Base-by-base conservation (phyloP, 2,113 vertebrate genomes). In the Melanocharis versteri region DNA sequence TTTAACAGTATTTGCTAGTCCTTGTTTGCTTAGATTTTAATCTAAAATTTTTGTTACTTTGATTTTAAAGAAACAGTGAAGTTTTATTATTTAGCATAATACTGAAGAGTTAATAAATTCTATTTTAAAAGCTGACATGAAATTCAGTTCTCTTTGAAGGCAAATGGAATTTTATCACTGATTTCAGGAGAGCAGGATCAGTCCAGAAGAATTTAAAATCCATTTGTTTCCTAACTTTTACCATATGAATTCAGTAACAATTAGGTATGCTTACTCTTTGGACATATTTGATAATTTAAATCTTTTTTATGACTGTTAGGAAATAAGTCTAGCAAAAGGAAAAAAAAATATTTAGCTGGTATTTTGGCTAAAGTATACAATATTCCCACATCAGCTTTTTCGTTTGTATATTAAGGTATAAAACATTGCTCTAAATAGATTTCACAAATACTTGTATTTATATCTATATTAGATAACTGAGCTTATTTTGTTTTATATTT, bases 401-500 rank as follows among this genome's bases (percentile, higher is more conserved):
- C 2, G 1, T 89, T 40, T 88, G 4, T 71, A 72, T 87, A 44
- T 75, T 37, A 90, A 81, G 45, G 54, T 70, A 86, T 71, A 65
- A 93, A 87, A n/a, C 30, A 66, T 42, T 75, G 18, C n/a, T 90
- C 60, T 89, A 90, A 95, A 81, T 37, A 90, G 48, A 88, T 94
- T 89, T 83, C 75, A 83, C 13, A 93, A 93, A 92, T 92, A 83
- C 65, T 83, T 89, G 21, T 37, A 89, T 96, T 76, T 96, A 57
- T 88, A 92, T 61, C 71, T 90, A 33, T 68, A 87, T 95, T 86
- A 92, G 86, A 90, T 92, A 94, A 83, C 51, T 39, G 40, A 94
- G 26, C 56, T 92, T 92, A 75, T 84, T 94, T 90, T 83, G 80
- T 65, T 94, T 94, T 90, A 89, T 89, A 94, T 96, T 96, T 94